Conservation (phyloP, 2,113 vertebrate genomes). For the Jaculus jaculus region DNA sequence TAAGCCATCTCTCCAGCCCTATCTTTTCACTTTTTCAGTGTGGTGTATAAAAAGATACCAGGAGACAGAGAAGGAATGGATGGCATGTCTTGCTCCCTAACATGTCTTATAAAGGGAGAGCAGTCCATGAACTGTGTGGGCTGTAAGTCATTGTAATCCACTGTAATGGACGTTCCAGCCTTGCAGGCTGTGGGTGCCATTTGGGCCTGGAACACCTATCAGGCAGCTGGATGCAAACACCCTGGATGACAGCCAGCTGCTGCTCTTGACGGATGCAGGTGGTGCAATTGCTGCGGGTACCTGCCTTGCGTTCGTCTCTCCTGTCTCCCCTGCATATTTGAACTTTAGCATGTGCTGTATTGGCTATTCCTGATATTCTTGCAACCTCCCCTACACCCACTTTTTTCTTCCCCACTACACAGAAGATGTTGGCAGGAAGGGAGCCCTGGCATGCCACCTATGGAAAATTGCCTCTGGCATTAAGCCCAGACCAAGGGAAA, state of each 20-base stretch:
- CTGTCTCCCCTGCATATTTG: neutral
- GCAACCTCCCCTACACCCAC: neutral
- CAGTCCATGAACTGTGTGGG: neutral
- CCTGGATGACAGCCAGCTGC: neutral
- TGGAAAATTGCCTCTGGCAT: neutral
- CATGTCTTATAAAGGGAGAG: neutral
- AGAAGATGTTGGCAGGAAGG: neutral
- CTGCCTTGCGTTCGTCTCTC: neutral
- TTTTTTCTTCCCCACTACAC: neutral
- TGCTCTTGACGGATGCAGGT: neutral
- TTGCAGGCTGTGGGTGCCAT: neutral
- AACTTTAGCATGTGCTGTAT: neutral
- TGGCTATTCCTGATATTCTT: neutral
- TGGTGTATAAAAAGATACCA: neutral
- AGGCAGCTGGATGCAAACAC: neutral
- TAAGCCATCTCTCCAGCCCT: too few relatives aligned
- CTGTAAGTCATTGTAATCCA: neutral
- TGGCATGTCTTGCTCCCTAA: neutral
- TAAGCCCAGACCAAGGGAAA: slow-evolving; percentile 42
- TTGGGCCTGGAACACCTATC: neutral
- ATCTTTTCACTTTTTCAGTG: neutral
- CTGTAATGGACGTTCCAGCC: neutral
- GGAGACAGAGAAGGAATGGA: neutral
- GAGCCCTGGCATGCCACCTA: neutral
- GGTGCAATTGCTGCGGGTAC: neutral